These are phyloP conservation scores for Caradrina clavipalpis DNA, from an alignment of 2,888 invertebrate species.

Conservation along the genomic window DNA sequence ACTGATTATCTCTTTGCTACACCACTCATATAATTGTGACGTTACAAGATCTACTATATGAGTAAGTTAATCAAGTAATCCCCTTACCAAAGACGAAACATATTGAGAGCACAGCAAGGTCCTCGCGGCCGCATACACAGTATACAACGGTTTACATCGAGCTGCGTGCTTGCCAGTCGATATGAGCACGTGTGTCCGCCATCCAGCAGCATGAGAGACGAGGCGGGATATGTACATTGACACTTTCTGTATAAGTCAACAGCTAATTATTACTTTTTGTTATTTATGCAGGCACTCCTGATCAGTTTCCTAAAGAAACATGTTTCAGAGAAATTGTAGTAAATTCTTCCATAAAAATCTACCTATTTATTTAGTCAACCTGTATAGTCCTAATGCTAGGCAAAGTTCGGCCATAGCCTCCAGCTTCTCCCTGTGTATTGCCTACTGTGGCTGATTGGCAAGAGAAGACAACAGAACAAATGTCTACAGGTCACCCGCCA, in stretches of 20 bases:
- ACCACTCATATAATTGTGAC: no score
- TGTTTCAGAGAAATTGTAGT: background rate
- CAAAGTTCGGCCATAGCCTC: no score
- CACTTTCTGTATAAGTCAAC: slow-evolving; percentile 86
- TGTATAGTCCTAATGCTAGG: no score
- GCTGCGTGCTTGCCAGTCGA: slow-evolving; percentile 92
- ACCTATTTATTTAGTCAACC: no score
- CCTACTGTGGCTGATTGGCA: no score
- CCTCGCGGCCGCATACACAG: slow-evolving; percentile 92
- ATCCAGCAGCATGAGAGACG: slow-evolving; percentile 92
- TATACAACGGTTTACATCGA: slow-evolving; percentile 93
- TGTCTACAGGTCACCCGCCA: no score
- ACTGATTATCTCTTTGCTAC: no score
- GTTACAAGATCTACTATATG: no score
- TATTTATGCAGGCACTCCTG: background rate
- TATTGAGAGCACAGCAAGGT: slow-evolving; percentile 92
- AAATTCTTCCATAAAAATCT: no score
- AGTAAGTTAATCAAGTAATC: background rate
- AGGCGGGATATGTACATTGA: slow-evolving; percentile 91
- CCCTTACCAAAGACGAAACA: slow-evolving; percentile 92
- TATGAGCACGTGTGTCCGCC: slow-evolving; percentile 92
- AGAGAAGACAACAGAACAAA: no score
- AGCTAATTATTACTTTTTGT: background rate
- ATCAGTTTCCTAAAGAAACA: background rate
- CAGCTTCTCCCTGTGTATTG: no score